These are phyloP conservation scores for Anoplius nigerrimus DNA, from an alignment of 2,888 invertebrate genomes.

Conservation along the genomic window DNA sequence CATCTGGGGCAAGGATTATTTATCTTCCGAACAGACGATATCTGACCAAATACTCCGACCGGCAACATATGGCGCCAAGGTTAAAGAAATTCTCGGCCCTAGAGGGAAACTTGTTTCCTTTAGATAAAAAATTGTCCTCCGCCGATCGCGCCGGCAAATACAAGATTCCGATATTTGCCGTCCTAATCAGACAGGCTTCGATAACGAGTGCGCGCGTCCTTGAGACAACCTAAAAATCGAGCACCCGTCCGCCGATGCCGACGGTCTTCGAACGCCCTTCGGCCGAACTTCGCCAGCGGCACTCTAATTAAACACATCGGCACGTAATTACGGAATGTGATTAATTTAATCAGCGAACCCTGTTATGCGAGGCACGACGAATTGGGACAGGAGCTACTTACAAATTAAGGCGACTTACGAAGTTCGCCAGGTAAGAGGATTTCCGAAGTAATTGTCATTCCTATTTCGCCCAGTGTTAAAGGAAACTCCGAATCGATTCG, in stretches of 20 bases:
- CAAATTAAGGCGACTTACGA: constrained; percentile 44
- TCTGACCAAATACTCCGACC: not conserved
- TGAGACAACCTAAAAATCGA: too few species aligned
- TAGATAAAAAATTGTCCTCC: not conserved
- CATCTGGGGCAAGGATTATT: constrained; percentile 27
- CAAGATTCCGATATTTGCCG: too few species aligned
- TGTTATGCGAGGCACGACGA: constrained; percentile 28
- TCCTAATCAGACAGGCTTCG: too few species aligned
- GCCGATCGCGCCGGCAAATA: too few species aligned
- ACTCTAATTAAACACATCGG: not conserved
- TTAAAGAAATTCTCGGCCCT: not conserved
- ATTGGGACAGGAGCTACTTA: constrained; percentile 47
- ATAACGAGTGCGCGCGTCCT: too few species aligned
- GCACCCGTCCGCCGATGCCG: too few species aligned
- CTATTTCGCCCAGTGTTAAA: constrained; percentile 24
- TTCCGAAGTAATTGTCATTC: constrained; percentile 45
- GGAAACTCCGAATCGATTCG: constrained; percentile 4
- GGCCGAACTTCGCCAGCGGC: too few species aligned
- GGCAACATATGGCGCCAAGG: not conserved
- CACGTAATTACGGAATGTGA: constrained; percentile 20
- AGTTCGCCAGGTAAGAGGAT: constrained; percentile 45
- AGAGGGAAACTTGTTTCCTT: not conserved
- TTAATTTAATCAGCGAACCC: constrained; percentile 30
- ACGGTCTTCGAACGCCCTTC: too few species aligned
- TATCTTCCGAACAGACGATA: constrained; percentile 26